Evolutionary conservation across 2,797 vertebrate species (phyloP), one percentile per base, ranked within the genome.

Genomic region (Psittacula echo): DNA sequence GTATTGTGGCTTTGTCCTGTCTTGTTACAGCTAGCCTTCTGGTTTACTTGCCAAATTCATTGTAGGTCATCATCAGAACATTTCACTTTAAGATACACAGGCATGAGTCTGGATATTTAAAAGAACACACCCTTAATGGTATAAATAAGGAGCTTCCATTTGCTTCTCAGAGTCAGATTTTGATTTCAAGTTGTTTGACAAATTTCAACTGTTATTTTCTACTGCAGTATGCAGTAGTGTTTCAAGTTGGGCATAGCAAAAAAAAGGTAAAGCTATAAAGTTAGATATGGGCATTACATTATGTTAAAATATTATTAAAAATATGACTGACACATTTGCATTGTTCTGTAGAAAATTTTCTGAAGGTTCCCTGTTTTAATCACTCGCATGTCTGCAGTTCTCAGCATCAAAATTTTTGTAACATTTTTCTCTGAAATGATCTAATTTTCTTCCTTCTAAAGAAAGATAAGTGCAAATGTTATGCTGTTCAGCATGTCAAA

Each of bases 31-130:
- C 21, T 42, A 66, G 7, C 5, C 12, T 24, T 78, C 32, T 54
- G 23, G 11, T 82, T 79, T 76, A 11, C 11, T 47, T 73, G 29
- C 39, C 42, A 48, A 65, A 68, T 34, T 58, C 20, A 5, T 48
- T 74, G 27, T 15, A 64, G 56, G 39, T n/a, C 29, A 50, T 39
- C 7, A 1, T 53, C 9, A 13, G 34, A 72, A 23, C 16, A 30
- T 45, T 76, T 79, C 39, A 34, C 19, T 92, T 78, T 11, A 48
- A 82, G 30, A 56, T 32, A 54, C 1, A 12, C 12, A 53, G 18
- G 5, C 0, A 0, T 7, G 16, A 32, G 19, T 83, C 32, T 6
- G 34, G 7, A 7, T 66, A 30, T 27, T 73, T 62, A 60, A 7
- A 47, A 41, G 73, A 70, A 42, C 26, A 16, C 1, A 14, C 16